Base-by-base conservation (phyloP, 2,888 invertebrate genomes). In the Bimastos eiseni region DNA sequence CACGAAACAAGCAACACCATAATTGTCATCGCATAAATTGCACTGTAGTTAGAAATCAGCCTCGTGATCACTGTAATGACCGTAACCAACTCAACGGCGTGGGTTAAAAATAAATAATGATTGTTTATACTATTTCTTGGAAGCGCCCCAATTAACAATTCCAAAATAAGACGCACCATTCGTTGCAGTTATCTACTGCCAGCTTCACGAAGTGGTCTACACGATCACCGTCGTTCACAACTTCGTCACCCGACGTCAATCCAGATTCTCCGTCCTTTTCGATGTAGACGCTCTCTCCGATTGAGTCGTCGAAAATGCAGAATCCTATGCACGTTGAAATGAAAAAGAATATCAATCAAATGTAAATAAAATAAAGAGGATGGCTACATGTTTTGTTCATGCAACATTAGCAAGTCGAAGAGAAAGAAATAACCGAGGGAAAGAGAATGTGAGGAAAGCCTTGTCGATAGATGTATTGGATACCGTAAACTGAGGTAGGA, bases 141-240 rank as follows among this genome's bases (percentile, higher is more conserved):
- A 70, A 70, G n/a, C n/a, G 30, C 70, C 30, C 8, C 8, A 70
- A n/a, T 24, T 49, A 1, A 24, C 24, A 5, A 49, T n/a, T 49
- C 49, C 24, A 1, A n/a, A 13, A n/a, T n/a, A 70, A 70, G 11
- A 24, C 86, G 3, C 36, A 86, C 86, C 86, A 86, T 86, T 86
- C 86, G 36, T 37, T 34, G 86, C 86, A 86, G 34, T 36, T 37
- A 24, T 37, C 24, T 6, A 86, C 34, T 21, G 1, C 5, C 24
- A 86, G 34, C 86, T 86, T 86, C 86, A 86, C 36, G 86, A 11
- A 86, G 86, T 86, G 86, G 21, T 86, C 86, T 13, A 86, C 37
- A 33, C 15, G 86, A 19, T 86, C 86, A 33, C 86, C 86, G 37
- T 15, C 36, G 21, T 24, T 36, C 21, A 86, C 86, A 17, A 19